Percentiles rank a stretch among this genome's conserved stretches.
These are phyloP conservation scores for Ormyrus pomaceus DNA, from an alignment of 2,888 invertebrate genomes.

Conservation along the genomic window DNA sequence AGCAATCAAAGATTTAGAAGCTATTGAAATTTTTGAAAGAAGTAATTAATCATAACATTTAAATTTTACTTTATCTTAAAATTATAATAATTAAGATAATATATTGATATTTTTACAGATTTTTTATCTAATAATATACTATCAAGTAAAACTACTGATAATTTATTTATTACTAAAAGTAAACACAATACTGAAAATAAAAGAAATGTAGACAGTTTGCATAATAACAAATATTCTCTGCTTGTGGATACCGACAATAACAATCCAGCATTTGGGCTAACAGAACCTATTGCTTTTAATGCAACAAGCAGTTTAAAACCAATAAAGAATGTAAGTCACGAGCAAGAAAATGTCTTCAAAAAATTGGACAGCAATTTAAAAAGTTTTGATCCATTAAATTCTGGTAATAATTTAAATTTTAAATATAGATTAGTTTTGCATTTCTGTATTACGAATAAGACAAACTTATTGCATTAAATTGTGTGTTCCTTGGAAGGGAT, in stretches of 20 bases:
- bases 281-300: conserved; percentile 1
- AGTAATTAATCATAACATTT: conserved; percentile 57
- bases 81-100: conserved; percentile 10
- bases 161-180: conserved; percentile 53
- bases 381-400: conserved; percentile 55
- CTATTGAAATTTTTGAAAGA: conserved; percentile 52
- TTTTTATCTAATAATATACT: conserved; percentile 51
- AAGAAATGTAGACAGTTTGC: conserved; percentile 45
- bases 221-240: conserved; percentile 34
- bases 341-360: conserved; percentile 47
- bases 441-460: conserved; percentile 1
- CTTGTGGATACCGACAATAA: conserved; percentile 52
- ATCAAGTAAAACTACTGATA: conserved; percentile 47
- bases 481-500: conserved; percentile 45
- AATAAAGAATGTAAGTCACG: not conserved
- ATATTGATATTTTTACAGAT: conserved; percentile 56
- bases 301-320: not conserved
- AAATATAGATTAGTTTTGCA: not conserved
- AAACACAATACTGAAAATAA: conserved; percentile 56
- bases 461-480: conserved; percentile 21
- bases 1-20: conserved; percentile 55
- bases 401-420: conserved; percentile 47
- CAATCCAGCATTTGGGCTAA: conserved; percentile 35
- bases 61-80: conserved; percentile 20
- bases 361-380: conserved; percentile 42